Evolutionary conservation across 2,888 invertebrate genomes (phyloP).

Genomic region (Idaea straminata): DNA sequence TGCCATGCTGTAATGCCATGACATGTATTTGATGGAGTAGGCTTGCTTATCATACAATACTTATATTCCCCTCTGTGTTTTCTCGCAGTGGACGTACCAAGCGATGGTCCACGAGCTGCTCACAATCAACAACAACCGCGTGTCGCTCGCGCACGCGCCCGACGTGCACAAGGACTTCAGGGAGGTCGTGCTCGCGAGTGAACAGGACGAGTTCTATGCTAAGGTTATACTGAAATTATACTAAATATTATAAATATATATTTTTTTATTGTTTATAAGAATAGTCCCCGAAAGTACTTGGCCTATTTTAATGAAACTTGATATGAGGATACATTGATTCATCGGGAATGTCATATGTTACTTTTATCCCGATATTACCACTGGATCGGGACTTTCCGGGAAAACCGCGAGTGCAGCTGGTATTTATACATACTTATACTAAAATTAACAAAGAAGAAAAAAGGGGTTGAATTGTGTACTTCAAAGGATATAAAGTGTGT

Average conservation of each 20-base stretch:
- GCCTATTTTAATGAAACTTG: too few species aligned
- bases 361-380: too few species aligned
- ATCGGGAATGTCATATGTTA: too few species aligned
- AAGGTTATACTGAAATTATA: conserved; percentile 74
- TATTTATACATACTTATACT: conserved; percentile 1
- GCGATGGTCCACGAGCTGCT: conserved; percentile 99
- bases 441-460: not conserved
- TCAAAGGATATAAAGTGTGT: not conserved
- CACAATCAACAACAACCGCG: conserved; percentile 95
- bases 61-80: not conserved
- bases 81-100: conserved; percentile 97
- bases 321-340: too few species aligned
- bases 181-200: conserved; percentile 95
- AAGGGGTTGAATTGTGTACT: not conserved
- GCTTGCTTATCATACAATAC: too few species aligned
- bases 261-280: too few species aligned
- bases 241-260: too few species aligned
- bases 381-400: too few species aligned
- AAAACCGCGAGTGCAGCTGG: too few species aligned
- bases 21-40: too few species aligned
- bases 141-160: conserved; percentile 91
- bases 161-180: conserved; percentile 93
- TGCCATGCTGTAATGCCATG: too few species aligned
- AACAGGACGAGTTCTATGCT: conserved; percentile 98
- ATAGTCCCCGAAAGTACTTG: too few species aligned